These are phyloP conservation scores for Labroides dimidiatus DNA, from an alignment of 2,797 vertebrate species.

Conservation along the genomic window DNA sequence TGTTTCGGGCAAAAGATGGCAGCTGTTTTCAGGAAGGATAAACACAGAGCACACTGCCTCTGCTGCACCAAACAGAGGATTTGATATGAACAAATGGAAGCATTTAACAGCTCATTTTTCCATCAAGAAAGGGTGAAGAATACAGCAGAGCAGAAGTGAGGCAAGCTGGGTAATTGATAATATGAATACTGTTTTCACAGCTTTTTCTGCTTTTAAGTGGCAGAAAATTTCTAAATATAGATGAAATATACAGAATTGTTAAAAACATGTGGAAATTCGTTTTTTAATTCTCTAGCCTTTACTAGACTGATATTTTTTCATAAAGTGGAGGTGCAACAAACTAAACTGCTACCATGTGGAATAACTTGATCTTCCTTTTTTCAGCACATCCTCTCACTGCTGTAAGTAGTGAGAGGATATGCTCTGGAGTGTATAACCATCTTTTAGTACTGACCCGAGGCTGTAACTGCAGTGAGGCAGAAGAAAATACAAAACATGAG, in stretches of 20 bases:
- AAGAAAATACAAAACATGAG: background rate
- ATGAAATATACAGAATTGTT: too few relatives aligned
- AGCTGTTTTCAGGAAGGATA: background rate
- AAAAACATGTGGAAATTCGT: background rate
- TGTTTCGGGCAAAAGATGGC: background rate
- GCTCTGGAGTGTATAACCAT: background rate
- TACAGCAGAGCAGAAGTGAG: background rate
- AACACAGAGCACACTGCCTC: background rate
- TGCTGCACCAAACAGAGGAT: background rate
- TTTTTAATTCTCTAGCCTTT: background rate
- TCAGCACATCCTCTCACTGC: background rate
- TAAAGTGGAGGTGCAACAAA: background rate
- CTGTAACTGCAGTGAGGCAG: conserved; percentile 5
- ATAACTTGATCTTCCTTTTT: background rate
- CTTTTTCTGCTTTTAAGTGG: background rate
- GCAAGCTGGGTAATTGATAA: too few relatives aligned
- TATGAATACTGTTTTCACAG: background rate
- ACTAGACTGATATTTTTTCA: background rate
- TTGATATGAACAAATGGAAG: background rate
- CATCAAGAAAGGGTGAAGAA: background rate
- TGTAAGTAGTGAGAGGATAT: conserved; percentile 3
- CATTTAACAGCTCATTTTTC: background rate
- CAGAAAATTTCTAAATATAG: background rate
- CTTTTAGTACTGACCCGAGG: background rate
- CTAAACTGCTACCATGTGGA: background rate